phyloP scores from a whole-genome alignment of 2,113 vertebrate genomes.

The Solea solea region DNA sequence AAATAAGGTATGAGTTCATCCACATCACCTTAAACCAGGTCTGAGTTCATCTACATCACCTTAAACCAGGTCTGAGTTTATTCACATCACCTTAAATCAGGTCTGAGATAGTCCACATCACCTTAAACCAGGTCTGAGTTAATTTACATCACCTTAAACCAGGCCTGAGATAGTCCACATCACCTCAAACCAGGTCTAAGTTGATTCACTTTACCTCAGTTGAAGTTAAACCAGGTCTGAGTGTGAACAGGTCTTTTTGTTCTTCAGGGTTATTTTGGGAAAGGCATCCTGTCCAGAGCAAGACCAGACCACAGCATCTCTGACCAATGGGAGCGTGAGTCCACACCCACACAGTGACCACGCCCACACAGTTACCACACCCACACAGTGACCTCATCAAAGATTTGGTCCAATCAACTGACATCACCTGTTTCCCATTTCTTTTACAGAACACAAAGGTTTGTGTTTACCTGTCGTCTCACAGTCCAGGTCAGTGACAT shows the following conservation, averaged over 20 bases:
- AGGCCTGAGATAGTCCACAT: not conserved
- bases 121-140: not conserved
- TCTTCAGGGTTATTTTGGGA: constrained; percentile 92
- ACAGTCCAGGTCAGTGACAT: constrained; percentile 85
- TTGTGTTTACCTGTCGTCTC: constrained; percentile 84
- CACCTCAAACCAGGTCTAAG: not conserved
- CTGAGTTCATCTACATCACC: too few species aligned
- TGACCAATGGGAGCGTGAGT: constrained; percentile 87
- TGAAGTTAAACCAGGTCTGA: too few species aligned
- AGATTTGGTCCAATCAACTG: constrained; percentile 11
- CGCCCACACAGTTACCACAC: constrained; percentile 12
- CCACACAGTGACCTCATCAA: constrained; percentile 5
- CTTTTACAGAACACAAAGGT: constrained; percentile 80
- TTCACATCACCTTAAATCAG: too few species aligned
- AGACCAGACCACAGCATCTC: constrained; percentile 86
- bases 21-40: too few species aligned
- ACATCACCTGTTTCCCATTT: constrained; percentile 52
- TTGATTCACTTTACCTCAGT: not conserved
- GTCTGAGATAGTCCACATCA: too few species aligned
- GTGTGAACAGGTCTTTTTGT: constrained; percentile 2
- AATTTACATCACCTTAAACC: not conserved
- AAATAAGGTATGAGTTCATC: not conserved
- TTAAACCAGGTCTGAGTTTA: too few species aligned
- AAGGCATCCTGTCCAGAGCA: constrained; percentile 92
- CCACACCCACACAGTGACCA: constrained; percentile 2